Base-by-base conservation (phyloP, 1,140 invertebrate genomes). In the Lepidurus couesii region DNA sequence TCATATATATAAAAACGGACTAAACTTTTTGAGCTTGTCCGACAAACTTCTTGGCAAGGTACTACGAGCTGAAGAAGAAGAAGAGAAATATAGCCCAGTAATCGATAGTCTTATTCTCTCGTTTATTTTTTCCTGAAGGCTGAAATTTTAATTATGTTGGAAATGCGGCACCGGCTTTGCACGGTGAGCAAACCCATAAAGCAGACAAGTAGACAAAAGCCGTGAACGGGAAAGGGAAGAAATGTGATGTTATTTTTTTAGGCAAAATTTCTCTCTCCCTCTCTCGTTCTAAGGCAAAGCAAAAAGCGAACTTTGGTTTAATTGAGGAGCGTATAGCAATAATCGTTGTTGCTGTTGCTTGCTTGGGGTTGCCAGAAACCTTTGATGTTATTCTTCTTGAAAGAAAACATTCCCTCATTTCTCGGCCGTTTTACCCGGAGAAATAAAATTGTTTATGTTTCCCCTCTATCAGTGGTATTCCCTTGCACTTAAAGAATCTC, bases 341-440 rank as follows among this genome's bases (percentile, higher is more conserved):
- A 21, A 65, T 65, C 53, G 16, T 16, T 65, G 53, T 65, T 65
- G 13, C 13, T 65, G 16, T 65, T 65, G 9, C 6, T 21, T 65
- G 53, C 53, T 21, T 13, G 13, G 13, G 53, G 53, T 65, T 65
- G 53, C 53, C 21, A n/a, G 53, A 21, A 65, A 65, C 53, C 53
- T 65, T 65, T 65, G 53, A 65, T 65, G 53, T 65, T 65, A 65
- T 65, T 65, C 53, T 65, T 65, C 53, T 65, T 47, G 13, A 65
- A 21, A 65, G 53, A 9, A 65, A 65, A 65, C 53, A 65, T 65
- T 65, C 53, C 53, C 9, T 65, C 21, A n/a, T 65, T 65, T 65
- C 13, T 65, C 21, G 53, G 16, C 53, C 21, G 53, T 65, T 13
- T 65, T 65, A 65, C 53, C 10, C 45, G 4, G 47, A 65, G 53